Base-by-base conservation (phyloP, 2,797 vertebrate genomes). In the Tauraco hartlaubi region DNA sequence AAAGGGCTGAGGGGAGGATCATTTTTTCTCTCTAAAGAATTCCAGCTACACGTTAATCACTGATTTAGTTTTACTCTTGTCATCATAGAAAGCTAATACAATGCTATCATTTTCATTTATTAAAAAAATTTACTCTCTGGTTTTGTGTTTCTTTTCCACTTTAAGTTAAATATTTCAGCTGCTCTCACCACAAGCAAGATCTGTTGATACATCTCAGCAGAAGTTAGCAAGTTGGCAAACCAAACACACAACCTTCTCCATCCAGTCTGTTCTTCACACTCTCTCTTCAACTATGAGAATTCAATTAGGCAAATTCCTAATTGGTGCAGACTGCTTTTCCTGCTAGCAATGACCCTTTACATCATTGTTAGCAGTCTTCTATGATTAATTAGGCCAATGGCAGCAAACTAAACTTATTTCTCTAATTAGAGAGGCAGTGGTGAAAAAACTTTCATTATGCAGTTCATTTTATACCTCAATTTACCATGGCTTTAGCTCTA, bases 221-320 rank as follows among this genome's bases (percentile, higher is more conserved):
- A 78, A 87, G 15, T 51, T 68, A 62, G 4, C 20, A 20, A 82
- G 15, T 59, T 76, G 31, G 46, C 26, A 85, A 93, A 85, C 3
- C 33, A 83, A 78, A 67, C 17, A 55, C 25, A 29, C 25, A 91
- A 21, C 6, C 11, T 76, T 54, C 61, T 68, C 28, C 18, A 51
- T 64, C 54, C 23, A 84, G 18, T 68, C 43, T 58, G 9, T 55
- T 88, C n/a, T 73, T 90, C 55, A 77, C 23, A 35, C 43, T 78
- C 19, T 63, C 43, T 64, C 25, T 41, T 15, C 39, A 54, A 29
- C 14, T 72, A 18, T 4, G 1, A 71, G 9, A 87, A 85, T 59
- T 86, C 41, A 92, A 63, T 92, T 82, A 87, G 16, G 25, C 26
- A 74, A 86, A 61, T 58, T 83, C n/a, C 37, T 92, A 85, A 91